Evolutionary conservation across 2,797 vertebrate species (phyloP), one percentile per base, ranked within the genome.

Genomic region (Ibycter americanus): DNA sequence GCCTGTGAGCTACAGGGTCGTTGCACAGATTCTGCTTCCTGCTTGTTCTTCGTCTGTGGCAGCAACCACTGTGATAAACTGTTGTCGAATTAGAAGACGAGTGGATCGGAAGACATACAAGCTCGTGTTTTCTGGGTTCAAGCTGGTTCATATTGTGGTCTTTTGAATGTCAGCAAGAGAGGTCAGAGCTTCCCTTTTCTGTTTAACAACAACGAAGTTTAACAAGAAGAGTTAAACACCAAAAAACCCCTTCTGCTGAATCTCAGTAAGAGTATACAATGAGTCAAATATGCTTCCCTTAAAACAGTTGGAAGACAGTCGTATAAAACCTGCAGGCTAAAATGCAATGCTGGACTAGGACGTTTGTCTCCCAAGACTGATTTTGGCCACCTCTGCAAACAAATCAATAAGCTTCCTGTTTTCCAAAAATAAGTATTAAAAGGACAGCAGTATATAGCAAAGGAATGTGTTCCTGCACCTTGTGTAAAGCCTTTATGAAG

Each of bases 401-500:
- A 95, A 90, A 88, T 74, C 91, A 76, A 26, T 54, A 15, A 68
- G 63, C 74, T 94, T 92, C 96, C 95, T 76, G 83, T 79, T 84
- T 72, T 58, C 94, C 92, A 77, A 32, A 93, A 87, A 66, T 72
- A 81, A 56, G 55, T 6, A 42, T n/a, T 4, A 49, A 36, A 52
- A 95, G 70, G 87, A 44, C 58, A 62, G 94, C 93, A 70, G 90
- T 59, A 3, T 34, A 1, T 1, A 5, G 83, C 4, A 8, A 11
- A 40, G 88, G 56, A 29, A 14, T 4, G 61, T 42, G 58, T 32
- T 40, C 36, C 62, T 70, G 92, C 70, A 12, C 80, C 73, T 27
- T 91, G 66, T 90, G 63, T 72, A 12, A 16, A 26, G 78, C 74
- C 92, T 73, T 89, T 87, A 6, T 79, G 86, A 19, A 29, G 54